These are phyloP conservation scores for Dendrocopos noguchii DNA, from an alignment of 2,113 vertebrate genomes.

Conservation along the genomic window DNA sequence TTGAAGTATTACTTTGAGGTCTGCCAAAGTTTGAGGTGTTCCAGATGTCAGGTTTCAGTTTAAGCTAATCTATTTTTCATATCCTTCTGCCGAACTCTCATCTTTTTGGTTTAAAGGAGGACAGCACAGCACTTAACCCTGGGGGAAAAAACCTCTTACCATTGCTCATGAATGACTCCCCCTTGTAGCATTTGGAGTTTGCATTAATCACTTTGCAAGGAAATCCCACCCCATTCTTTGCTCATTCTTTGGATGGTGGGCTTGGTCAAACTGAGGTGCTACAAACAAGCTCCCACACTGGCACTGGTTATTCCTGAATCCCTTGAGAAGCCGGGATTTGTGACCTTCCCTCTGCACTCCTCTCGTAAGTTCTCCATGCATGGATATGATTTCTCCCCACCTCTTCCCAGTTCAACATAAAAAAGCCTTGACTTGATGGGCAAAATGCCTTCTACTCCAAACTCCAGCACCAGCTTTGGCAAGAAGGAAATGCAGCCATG, in stretches of 20 bases:
- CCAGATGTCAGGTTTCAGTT: slow-evolving; percentile 23
- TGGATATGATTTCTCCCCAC: not conserved
- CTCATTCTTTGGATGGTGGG: rapidly evolving
- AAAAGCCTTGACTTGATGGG: not conserved
- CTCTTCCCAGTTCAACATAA: not conserved
- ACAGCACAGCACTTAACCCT: not conserved
- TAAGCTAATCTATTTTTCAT: slow-evolving; percentile 44
- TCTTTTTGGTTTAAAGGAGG: not conserved
- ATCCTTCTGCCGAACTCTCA: not conserved
- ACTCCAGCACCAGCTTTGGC: not conserved
- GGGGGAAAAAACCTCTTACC: not conserved
- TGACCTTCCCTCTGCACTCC: not conserved
- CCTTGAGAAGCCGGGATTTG: not conserved
- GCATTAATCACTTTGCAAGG: not conserved
- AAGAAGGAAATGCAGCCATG: not conserved
- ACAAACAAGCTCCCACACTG: not conserved
- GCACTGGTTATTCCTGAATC: not conserved
- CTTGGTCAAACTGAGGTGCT: not conserved
- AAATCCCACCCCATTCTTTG: not conserved
- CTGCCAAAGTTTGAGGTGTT: not conserved
- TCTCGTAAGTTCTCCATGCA: not conserved
- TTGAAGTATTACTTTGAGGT: not conserved
- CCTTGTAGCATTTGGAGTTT: not conserved
- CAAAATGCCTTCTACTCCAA: not conserved
- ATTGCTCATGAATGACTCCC: rapidly evolving